Evolutionary conservation across 1,140 invertebrate genomes (phyloP), one percentile per base, ranked within the genome.

Genomic region (Marisa cornuarietis): DNA sequence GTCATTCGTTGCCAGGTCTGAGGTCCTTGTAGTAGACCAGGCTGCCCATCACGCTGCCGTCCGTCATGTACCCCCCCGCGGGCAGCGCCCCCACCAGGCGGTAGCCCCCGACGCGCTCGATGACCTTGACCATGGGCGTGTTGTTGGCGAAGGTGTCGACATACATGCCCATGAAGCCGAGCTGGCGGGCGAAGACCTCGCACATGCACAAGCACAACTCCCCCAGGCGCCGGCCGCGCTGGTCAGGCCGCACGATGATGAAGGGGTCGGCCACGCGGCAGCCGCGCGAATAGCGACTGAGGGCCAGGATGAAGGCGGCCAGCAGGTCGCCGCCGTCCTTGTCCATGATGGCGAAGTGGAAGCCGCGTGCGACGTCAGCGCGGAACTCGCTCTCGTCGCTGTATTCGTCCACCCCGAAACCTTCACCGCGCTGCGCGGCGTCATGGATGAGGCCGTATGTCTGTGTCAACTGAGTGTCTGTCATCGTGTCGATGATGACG

Each of bases 111-210:
- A 86, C 63, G 24, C 77, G 82, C 31, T 83, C 79, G 26, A 87
- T 75, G 74, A 87, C 86, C 51, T 80, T 81, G 18, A 82, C 81
- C 76, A 86, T 83, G 51, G 83, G 80, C 14, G 66, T 71, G 76
- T 87, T 87, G 80, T 87, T 87, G 73, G 78, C 81, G 81, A 87
- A 87, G 1, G 83, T 84, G 76, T 87, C 86, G 16, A 85, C 79
- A 73, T 87, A 87, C 79, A 87, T 87, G 31, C 83, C 84, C 51
- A 82, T 73, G 68, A 83, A 87, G 49, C 81, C 83, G 11, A 87
- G 78, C 16, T 82, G 73, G 26, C 51, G 69, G n/a, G 86, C 83
- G 68, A 83, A 83, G 1, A 83, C 68, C 16, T 85, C 79, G 24
- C 80, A 81, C 54, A 79, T 79, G 10, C 77, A 22, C 81, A 86